Base-by-base conservation (phyloP, 2,888 invertebrate genomes). In the Pseudoips prasinana region DNA sequence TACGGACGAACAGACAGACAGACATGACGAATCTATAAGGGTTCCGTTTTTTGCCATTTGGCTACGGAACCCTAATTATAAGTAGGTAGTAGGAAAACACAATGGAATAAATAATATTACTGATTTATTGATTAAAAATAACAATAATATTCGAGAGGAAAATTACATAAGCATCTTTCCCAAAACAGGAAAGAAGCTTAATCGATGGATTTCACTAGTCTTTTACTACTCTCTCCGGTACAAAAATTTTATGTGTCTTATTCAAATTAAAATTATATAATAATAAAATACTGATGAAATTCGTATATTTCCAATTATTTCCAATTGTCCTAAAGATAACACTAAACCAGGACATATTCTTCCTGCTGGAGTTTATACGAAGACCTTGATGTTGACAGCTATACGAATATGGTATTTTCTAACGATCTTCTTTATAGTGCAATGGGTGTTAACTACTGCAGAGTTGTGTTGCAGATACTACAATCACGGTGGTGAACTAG, bases 201-300 rank as follows among this genome's bases (percentile, higher is more conserved):
- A 19, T 35, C 18, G 29, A 34, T 43, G 28, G 2, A n/a, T 20
- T 23, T 30, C 40, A 48, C 63, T 74, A 82, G 77, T 79, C 78
- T 82, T 78, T 68, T 64, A 50, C 68, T 70, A 73, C 69, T 81
- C 79, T 83, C 81, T 80, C 82, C 73, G 58, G 61, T 49, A 56
- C 40, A 39, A 39, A 2, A 30, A 38, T 38, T 35, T 35, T 10
- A 27, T 38, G 29, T 35, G 37, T 33, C 25, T 26, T 49, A 32
- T 33, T 35, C 31, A 8, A 33, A 39, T 39, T 10, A 9, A 49
- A 39, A 42, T 36, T 18, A 29, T 35, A 28, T 14, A 54, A 43
- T 48, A 45, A 57, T 56, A 63, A 42, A 71, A 75, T 75, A 77
- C 76, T 76, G 75, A 64, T 65, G 45, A 53, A 46, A n/a, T 47